Evolutionary conservation across 2,797 vertebrate genomes (phyloP), one percentile per base, ranked within the genome.

Genomic region (Enteromius trimaculatus): DNA sequence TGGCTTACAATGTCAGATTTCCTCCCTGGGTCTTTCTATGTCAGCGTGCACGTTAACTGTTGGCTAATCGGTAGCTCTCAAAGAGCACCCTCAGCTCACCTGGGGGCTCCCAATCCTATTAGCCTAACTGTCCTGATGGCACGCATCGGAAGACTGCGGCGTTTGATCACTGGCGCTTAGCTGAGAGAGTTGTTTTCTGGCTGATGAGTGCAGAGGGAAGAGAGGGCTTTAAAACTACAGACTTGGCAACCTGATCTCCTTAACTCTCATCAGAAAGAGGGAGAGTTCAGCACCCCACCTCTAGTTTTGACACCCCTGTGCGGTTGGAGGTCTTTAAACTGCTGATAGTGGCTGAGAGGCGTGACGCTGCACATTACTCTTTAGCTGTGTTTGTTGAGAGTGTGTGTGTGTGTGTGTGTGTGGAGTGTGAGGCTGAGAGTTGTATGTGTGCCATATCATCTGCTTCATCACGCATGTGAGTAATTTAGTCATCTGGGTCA

Each of bases 51-150:
- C 80, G 88, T 92, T 87, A 92, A 91, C 91, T 90, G 90, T 88
- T 86, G 88, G 91, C 88, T 94, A 93, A 94, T 94, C 94, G 90
- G 26, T 62, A 83, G 84, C 91, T 92, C 93, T 94, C 93, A 91
- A 91, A 93, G 92, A 90, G 92, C 92, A 94, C 92, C 93, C 92
- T 92, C 91, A 91, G 92, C 94, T 95, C 94, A 94, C 93, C 93
- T 94, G 93, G 93, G 93, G 93, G 94, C 93, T 95, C 93, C 88
- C 93, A 95, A 95, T 95, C 94, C 93, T 94, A 95, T 95, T 95
- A 94, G 92, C 92, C 92, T 91, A 92, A 92, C 91, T 92, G 92
- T 94, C 93, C 92, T 93, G 91, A 94, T 93, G 91, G 92, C 83
- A 91, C 84, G 88, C 81, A 92, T 91, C 87, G 91, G 90, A 92